These are phyloP conservation scores for Pocillopora grandis DNA, from an alignment of 92 coral and sea anemone species.

Conservation along the genomic window DNA sequence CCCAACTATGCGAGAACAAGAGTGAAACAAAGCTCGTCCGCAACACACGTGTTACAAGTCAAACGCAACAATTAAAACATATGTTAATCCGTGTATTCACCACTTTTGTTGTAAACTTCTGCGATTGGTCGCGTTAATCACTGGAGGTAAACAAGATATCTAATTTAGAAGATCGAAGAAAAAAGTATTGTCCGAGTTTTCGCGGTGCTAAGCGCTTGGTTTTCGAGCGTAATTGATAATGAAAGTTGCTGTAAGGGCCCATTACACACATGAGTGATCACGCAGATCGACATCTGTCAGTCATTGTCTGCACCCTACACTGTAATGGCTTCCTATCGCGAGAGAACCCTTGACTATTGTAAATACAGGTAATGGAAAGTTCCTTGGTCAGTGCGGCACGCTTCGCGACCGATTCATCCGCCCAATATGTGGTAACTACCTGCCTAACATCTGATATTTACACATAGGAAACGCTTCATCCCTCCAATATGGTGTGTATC, in stretches of 20 bases:
- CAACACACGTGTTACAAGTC: conserved; percentile 40
- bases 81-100: conserved; percentile 33
- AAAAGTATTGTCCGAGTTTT: conserved; percentile 11
- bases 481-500: background rate
- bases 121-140: conserved; percentile 30
- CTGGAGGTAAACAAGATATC: background rate
- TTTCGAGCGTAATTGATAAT: conserved; percentile 30
- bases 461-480: conserved; percentile 1
- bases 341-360: conserved; percentile 14
- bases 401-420: conserved; percentile 23
- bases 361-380: background rate
- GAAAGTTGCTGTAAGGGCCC: conserved; percentile 10
- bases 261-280: conserved; percentile 32
- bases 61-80: conserved; percentile 35
- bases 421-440: conserved; percentile 24
- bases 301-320: conserved; percentile 27
- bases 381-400: conserved; percentile 21
- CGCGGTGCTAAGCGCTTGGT: conserved; percentile 37
- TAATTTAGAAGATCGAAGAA: conserved; percentile 1
- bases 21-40: conserved; percentile 19
- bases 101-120: conserved; percentile 13
- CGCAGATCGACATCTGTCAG: conserved; percentile 41
- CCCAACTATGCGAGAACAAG: conserved; percentile 38
- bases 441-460: conserved; percentile 29
- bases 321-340: conserved; percentile 36